Conservation (phyloP, 2,797 vertebrate genomes). For the Dermochelys coriacea region DNA sequence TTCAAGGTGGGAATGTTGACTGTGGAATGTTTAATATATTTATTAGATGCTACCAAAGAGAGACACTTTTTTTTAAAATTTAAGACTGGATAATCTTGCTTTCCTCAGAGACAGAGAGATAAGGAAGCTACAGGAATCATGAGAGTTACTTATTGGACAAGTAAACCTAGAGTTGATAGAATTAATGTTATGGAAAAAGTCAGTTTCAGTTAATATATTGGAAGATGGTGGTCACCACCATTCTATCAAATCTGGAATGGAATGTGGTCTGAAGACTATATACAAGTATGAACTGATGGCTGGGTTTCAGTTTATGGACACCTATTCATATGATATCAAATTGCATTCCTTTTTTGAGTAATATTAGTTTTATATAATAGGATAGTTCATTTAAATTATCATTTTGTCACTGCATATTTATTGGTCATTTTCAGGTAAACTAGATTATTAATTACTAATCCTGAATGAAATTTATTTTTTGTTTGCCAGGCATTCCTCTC, state of each 20-base stretch:
- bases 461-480: not conserved
- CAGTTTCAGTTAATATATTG: not conserved
- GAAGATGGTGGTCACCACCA: not conserved
- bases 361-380: accelerated
- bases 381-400: accelerated
- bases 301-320: not conserved
- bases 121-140: not conserved
- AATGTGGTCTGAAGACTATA: not conserved
- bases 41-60: not conserved
- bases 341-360: accelerated
- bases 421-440: not conserved
- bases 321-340: not conserved
- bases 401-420: not conserved
- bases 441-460: not conserved
- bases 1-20: not conserved
- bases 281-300: not conserved
- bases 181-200: not conserved
- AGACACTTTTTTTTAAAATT: not conserved
- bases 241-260: not conserved
- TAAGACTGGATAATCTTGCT: not conserved
- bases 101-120: not conserved
- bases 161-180: not conserved
- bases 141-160: not conserved
- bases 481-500: not conserved
- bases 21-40: not conserved